Base-by-base conservation (phyloP, 1,140 invertebrate genomes). In the Thalassaphorura encarpata region DNA sequence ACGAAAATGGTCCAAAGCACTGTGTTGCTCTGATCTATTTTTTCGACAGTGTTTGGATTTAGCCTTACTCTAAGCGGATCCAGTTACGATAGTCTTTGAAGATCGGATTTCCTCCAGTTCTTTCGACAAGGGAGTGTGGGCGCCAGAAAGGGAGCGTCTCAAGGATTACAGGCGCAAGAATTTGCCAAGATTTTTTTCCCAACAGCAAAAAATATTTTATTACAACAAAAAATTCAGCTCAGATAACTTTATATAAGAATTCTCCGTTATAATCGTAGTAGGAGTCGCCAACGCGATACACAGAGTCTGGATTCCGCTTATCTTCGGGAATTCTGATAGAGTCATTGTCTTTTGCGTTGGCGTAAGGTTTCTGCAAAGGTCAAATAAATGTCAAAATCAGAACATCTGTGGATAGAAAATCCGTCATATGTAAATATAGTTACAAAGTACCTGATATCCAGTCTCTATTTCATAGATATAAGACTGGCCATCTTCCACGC, bases 231-330 rank as follows among this genome's bases (percentile, higher is more conserved):
- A n/a, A n/a, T n/a, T n/a, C n/a, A n/a, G n/a, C 43, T 40, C 52
- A 63, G 24, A 60, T 23, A 18, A 59, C 54, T 27, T 39, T 27
- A 31, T 63, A 63, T 2, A 63, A 26, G 46, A 63, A 63, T 26
- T 63, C 54, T 33, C 61, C 61, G 46, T 59, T 21, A 46, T 63
- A 54, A 27, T 59, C 57, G 24, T 60, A 63, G 49, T 42, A 63
- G 23, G 31, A 43, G 51, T 63, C 31, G 1, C 61, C 61, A 19
- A 54, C 40, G 43, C 46, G 28, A 29, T 57, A 61, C 2, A 39
- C 48, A 24, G 47, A 51, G 24, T 48, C 56, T 5, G 46, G 28
- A 16, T 52, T 48, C 24, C 21, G 15, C 16, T 21, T 6, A 26
- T 43, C 29, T 16, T 15, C 0, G 1, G 61, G 61, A 46, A 62